phyloP scores from a whole-genome alignment of 2,888 invertebrate genomes.

The Phymatocera aterrima region DNA sequence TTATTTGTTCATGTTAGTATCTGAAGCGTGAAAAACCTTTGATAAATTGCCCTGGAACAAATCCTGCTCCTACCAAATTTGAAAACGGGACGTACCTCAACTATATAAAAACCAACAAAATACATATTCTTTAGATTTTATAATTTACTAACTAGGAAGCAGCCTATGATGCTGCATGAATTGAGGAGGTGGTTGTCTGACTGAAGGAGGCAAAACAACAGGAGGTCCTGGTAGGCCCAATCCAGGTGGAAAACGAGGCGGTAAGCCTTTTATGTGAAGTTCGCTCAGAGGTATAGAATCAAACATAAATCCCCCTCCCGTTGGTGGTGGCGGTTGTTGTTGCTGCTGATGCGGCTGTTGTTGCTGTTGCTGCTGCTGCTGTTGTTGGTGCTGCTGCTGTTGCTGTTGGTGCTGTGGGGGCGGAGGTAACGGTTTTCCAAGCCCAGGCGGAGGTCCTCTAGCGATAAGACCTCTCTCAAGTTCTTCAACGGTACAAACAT shows the following conservation, averaged over 20 bases:
- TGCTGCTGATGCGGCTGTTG: constrained; percentile 66
- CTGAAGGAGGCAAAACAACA: constrained; percentile 73
- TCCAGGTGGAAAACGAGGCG: constrained; percentile 72
- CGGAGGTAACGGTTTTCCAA: constrained; percentile 60
- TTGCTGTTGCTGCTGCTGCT: constrained; percentile 69
- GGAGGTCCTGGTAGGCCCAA: constrained; percentile 66
- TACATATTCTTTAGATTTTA: too few relatives aligned
- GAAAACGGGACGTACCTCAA: too few relatives aligned
- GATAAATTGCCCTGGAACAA: too few relatives aligned
- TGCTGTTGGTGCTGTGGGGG: constrained; percentile 72
- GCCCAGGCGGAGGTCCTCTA: constrained; percentile 71
- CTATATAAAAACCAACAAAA: constrained; percentile 32
- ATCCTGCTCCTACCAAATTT: too few relatives aligned
- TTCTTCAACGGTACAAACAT: constrained; percentile 85
- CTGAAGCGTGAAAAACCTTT: too few relatives aligned
- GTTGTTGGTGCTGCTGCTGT: constrained; percentile 63
- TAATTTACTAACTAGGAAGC: constrained; percentile 61
- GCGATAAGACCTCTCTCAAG: constrained; percentile 82
- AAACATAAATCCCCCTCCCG: constrained; percentile 60
- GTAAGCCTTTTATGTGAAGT: constrained; percentile 64
- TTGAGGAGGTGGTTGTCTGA: constrained; percentile 73
- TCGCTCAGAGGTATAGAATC: constrained; percentile 62
- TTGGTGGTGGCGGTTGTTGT: constrained; percentile 69
- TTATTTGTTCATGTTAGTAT: too few relatives aligned
- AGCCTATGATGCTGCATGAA: constrained; percentile 67